Conservation (phyloP, 2,797 vertebrate species). For the Periparus ater region DNA sequence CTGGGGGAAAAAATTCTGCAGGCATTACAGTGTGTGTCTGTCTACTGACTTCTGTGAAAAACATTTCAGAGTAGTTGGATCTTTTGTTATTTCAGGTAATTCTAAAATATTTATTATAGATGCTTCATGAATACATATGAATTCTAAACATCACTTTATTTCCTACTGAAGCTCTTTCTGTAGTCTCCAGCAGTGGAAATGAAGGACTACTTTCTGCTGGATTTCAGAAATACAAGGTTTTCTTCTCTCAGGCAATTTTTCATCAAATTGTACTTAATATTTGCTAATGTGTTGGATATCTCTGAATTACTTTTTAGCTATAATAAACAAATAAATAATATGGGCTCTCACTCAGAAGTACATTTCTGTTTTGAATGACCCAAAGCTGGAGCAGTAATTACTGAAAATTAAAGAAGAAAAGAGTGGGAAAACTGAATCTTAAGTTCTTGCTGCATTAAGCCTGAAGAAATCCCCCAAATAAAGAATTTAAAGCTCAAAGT, state of each 20-base stretch:
- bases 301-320: background rate
- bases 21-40: background rate
- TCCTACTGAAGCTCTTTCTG: background rate
- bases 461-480: background rate
- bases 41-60: background rate
- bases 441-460: background rate
- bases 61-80: background rate
- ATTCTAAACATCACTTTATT: background rate
- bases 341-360: conserved; percentile 6
- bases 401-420: background rate
- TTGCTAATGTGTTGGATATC: background rate
- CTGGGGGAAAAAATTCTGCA: background rate
- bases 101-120: background rate
- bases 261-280: conserved; percentile 10
- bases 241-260: conserved; percentile 21
- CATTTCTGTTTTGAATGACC: background rate
- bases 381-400: background rate
- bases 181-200: background rate
- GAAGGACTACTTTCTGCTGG: background rate
- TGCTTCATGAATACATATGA: background rate
- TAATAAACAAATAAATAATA: background rate
- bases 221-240: conserved; percentile 27
- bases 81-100: background rate
- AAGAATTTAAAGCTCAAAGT: conserved; percentile 5
- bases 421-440: background rate